Evolutionary conservation across 2,888 invertebrate species (phyloP), one percentile per base, ranked within the genome.

Genomic region (Oscheius onirici): DNA sequence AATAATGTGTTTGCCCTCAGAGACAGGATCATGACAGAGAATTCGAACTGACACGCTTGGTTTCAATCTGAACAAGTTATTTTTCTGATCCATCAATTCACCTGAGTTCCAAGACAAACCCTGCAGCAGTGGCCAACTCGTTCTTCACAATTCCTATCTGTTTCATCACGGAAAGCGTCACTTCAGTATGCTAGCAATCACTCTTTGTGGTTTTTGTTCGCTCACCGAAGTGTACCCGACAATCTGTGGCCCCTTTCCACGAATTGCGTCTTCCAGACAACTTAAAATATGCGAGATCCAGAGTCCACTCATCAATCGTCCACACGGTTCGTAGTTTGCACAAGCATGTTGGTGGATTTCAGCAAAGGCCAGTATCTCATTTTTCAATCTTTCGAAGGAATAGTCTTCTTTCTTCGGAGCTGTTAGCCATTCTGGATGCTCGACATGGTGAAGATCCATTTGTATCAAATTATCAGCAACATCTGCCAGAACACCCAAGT

Each of bases 301-400:
- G 17, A 68, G 68, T 46, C 83, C 82, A 52, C 73, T 77, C 83
- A 83, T 83, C 75, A 83, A 57, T 15, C 75, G 46, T 26, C 79
- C 54, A 58, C 83, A 83, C n/a, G 78, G 78, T 6, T 52, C 73
- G 54, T 80, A 76, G n/a, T 79, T 68, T 22, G 82, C 81, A 63
- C 83, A 83, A 1, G 74, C 74, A 63, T 75, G 76, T 57, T 78
- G 79, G 63, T 81, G 83, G 52, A 74, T 73, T 41, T 83, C 83
- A 13, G 78, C 80, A 34, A 79, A 77, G 11, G 26, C 26, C 26
- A 70, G 41, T n/a, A 76, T 55, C 26, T 54, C 77, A 17, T 49
- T 65, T n/a, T n/a, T 46, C 34, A 79, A 54, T n/a, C 17, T 51
- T n/a, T 60, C 70, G 17, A 28, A 24, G 8, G 49, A 44, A 65